phyloP scores from a whole-genome alignment of 1,140 invertebrate genomes.

The Lasioglossum albipes region DNA sequence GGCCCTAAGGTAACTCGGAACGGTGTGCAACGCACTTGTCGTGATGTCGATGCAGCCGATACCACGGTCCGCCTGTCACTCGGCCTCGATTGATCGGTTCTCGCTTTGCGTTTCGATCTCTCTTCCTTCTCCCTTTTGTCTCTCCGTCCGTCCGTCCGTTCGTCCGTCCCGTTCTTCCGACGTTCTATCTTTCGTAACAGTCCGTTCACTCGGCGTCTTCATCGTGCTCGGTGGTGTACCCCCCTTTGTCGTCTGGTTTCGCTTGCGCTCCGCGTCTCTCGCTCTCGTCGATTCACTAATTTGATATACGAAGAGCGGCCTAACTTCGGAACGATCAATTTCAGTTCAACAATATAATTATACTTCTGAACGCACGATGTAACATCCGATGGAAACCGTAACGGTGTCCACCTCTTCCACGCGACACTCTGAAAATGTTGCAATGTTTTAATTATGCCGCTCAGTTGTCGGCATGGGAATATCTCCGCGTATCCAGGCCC shows the following conservation, averaged over 20 bases:
- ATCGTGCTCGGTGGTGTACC: background rate
- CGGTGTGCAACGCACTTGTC: conserved; percentile 68
- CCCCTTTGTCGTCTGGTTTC: too few species aligned
- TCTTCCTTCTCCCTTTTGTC: conserved; percentile 22
- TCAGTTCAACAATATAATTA: conserved; percentile 44
- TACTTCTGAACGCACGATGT: conserved; percentile 3
- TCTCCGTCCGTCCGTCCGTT: conserved; percentile 13
- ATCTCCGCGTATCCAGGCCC: background rate
- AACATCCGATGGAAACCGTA: conserved; percentile 10
- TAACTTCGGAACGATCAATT: conserved; percentile 43
- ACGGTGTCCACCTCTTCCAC: background rate
- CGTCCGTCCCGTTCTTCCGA: background rate
- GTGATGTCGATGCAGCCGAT: conserved; percentile 65
- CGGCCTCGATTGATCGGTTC: conserved; percentile 70
- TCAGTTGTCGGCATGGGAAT: too few species aligned
- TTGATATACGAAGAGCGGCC: conserved; percentile 55
- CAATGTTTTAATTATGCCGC: conserved; percentile 7
- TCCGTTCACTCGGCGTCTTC: conserved; percentile 38
- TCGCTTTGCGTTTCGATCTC: conserved; percentile 53
- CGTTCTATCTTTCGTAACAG: conserved; percentile 27
- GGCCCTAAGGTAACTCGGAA: conserved; percentile 55
- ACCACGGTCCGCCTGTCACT: conserved; percentile 68
- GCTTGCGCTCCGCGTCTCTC: background rate
- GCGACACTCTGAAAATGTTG: background rate
- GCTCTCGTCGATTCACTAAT: conserved; percentile 52